phyloP scores from a whole-genome alignment of 2,797 vertebrate species.

The Epinephelus awoara region DNA sequence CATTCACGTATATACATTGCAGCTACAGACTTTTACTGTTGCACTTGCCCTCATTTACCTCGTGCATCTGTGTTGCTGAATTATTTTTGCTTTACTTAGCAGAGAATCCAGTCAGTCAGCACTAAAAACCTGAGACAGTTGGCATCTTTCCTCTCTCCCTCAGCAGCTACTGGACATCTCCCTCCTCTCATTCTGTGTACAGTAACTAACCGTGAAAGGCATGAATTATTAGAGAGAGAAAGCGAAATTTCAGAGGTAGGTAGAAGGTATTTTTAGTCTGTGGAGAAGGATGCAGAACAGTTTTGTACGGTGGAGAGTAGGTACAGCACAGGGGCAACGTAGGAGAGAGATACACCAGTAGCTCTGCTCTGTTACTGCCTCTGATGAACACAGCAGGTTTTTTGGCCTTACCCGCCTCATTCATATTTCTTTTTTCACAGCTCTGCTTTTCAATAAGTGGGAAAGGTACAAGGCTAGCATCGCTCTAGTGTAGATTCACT shows the following conservation, averaged over 20 bases:
- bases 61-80: slow-evolving; percentile 33
- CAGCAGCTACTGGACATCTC: slow-evolving; percentile 56
- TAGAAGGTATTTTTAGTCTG: slow-evolving; percentile 64
- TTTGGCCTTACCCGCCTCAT: slow-evolving; percentile 10
- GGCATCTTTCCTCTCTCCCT: slow-evolving; percentile 50
- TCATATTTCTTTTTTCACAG: slow-evolving; percentile 2
- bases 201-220: slow-evolving; percentile 40
- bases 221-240: slow-evolving; percentile 70
- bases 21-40: slow-evolving; percentile 6
- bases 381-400: slow-evolving; percentile 18
- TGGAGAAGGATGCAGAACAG: slow-evolving; percentile 28
- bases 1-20: background rate
- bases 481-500: background rate
- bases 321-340: background rate
- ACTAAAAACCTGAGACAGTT: slow-evolving; percentile 57
- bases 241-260: slow-evolving; percentile 50
- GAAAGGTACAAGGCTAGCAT: background rate
- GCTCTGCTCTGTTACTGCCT: slow-evolving; percentile 25
- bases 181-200: slow-evolving; percentile 35
- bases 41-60: slow-evolving; percentile 35
- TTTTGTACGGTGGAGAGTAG: slow-evolving; percentile 24
- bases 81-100: slow-evolving; percentile 62
- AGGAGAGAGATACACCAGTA: slow-evolving; percentile 12
- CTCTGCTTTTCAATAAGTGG: background rate
- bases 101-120: slow-evolving; percentile 68